phyloP scores from a whole-genome alignment of 2,888 invertebrate genomes.

The Disparrhopalites patrizii region DNA sequence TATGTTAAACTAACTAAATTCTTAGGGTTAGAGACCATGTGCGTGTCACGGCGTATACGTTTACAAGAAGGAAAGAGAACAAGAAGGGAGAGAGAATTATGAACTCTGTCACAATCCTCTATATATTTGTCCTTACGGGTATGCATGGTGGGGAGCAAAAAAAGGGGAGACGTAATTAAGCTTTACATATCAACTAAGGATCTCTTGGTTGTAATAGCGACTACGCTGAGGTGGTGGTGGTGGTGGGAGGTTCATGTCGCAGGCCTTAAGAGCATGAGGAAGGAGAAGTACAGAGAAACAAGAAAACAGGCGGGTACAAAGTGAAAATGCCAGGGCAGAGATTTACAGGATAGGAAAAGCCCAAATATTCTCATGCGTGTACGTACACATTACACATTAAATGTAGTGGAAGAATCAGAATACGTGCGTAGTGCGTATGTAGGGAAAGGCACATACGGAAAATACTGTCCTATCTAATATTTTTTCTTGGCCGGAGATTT shows the following conservation, averaged over 20 bases:
- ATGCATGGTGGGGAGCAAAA: not conserved
- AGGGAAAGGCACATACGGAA: not conserved
- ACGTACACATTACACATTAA: too few relatives aligned
- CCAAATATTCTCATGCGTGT: conserved; percentile 8
- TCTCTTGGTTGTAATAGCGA: conserved; percentile 2
- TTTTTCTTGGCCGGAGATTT: conserved; percentile 20
- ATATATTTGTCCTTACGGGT: too few relatives aligned
- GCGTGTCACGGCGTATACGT: too few relatives aligned
- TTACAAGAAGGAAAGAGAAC: not conserved
- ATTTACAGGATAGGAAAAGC: conserved; percentile 7
- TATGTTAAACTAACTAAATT: too few relatives aligned
- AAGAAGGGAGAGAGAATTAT: too few relatives aligned
- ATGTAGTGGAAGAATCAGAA: too few relatives aligned
- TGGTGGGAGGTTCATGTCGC: conserved; percentile 6
- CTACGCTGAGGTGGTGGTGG: too few relatives aligned
- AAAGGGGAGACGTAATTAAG: not conserved
- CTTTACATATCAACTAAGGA: not conserved
- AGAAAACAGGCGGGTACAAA: conserved; percentile 7
- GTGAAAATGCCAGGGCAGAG: conserved; percentile 11
- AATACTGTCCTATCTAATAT: not conserved
- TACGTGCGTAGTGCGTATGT: not conserved
- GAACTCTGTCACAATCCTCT: too few relatives aligned
- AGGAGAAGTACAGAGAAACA: not conserved
- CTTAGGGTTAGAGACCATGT: too few relatives aligned
- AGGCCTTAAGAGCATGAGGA: too few relatives aligned